Evolutionary conservation across 2,888 invertebrate genomes (phyloP).

Genomic region (Ormia ochracea): DNA sequence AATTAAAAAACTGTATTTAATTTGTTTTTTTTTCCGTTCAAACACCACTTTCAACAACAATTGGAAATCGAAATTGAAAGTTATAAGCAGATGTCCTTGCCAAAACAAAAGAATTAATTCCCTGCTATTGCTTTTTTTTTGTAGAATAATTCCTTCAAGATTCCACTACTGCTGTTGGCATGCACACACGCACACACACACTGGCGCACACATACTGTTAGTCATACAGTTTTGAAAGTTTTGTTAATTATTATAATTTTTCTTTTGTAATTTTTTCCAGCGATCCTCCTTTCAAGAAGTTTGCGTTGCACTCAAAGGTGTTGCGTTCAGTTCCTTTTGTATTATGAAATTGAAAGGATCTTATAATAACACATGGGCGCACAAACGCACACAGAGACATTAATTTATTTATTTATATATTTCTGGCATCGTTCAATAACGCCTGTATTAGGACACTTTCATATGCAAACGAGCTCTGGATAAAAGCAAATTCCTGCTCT

Average conservation of each 20-base stretch:
- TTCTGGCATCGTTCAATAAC: constrained; percentile 26
- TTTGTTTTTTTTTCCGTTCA: neutral
- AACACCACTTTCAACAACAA: constrained; percentile 16
- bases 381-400: too few species aligned
- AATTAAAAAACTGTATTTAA: constrained; percentile 62
- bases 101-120: constrained; percentile 48
- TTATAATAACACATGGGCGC: neutral
- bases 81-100: constrained; percentile 62
- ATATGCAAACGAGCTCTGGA: constrained; percentile 63
- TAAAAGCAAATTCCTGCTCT: neutral
- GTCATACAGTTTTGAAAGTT: constrained; percentile 46
- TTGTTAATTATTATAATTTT: constrained; percentile 62
- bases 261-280: constrained; percentile 9
- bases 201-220: neutral
- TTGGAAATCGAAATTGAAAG: constrained; percentile 59
- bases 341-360: constrained; percentile 30
- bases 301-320: constrained; percentile 54
- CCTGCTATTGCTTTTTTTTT: constrained; percentile 25
- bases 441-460: constrained; percentile 58
- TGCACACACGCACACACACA: neutral
- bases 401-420: neutral
- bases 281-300: constrained; percentile 51
- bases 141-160: constrained; percentile 1
- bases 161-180: neutral
- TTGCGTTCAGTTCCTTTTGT: constrained; percentile 49